phyloP scores from a whole-genome alignment of 2,888 invertebrate genomes.

The Pimpla rufipes region DNA sequence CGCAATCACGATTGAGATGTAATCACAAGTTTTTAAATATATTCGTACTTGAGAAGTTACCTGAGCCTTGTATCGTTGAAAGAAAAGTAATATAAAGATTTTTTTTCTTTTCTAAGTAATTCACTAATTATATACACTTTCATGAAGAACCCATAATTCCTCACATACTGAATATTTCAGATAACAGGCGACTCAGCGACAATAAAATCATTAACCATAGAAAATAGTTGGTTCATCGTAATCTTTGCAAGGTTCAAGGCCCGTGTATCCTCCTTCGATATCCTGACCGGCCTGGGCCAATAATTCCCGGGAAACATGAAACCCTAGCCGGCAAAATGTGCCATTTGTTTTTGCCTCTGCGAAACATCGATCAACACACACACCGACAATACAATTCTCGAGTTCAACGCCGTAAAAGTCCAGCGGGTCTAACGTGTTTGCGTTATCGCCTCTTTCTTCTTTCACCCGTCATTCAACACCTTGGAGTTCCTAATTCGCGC shows the following conservation, averaged over 20 bases:
- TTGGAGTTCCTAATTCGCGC: slow-evolving; percentile 26
- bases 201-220: neutral
- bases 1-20: slow-evolving; percentile 1
- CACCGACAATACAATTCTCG: slow-evolving; percentile 51
- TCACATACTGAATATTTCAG: neutral
- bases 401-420: slow-evolving; percentile 36
- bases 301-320: slow-evolving; percentile 22
- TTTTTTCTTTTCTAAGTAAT: slow-evolving; percentile 1
- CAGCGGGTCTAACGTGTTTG: slow-evolving; percentile 3
- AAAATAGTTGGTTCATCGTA: neutral
- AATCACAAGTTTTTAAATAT: slow-evolving; percentile 10
- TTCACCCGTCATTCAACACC: slow-evolving; percentile 7
- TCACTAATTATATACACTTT: slow-evolving; percentile 6
- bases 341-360: slow-evolving; percentile 21
- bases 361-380: slow-evolving; percentile 52
- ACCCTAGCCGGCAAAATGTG: slow-evolving; percentile 19
- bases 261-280: neutral
- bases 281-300: neutral
- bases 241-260: slow-evolving; percentile 13
- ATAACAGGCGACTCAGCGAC: neutral
- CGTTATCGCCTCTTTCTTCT: slow-evolving; percentile 12
- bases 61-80: slow-evolving; percentile 33
- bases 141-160: neutral
- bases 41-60: slow-evolving; percentile 16
- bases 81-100: neutral